A percentile compares a stretch with the other conserved stretches of the same genome.
Evolutionary conservation across 2,797 vertebrate species (phyloP).

Genomic region (Danio choprae): DNA sequence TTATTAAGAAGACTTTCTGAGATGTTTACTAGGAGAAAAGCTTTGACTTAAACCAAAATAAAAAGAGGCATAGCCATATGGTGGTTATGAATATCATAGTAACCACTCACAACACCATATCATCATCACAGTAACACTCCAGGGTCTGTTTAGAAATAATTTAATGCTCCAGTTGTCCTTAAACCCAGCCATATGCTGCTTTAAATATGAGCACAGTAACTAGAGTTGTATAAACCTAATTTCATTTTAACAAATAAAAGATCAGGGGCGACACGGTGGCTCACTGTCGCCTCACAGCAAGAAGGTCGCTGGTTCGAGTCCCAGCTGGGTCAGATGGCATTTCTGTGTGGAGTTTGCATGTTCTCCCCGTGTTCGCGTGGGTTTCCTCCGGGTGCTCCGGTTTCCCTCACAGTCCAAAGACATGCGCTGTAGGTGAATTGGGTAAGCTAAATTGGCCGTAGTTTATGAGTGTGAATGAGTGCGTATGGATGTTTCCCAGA

Average conservation of each 20-base stretch:
- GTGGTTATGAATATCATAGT: neutral
- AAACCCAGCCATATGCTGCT: slow-evolving; percentile 1
- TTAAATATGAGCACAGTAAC: neutral
- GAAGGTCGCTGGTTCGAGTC: no score
- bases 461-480: no score
- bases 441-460: no score
- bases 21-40: neutral
- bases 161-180: neutral
- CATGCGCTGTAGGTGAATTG: no score
- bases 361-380: no score
- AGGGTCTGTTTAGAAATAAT: neutral
- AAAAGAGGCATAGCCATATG: neutral
- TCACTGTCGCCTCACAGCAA: no score
- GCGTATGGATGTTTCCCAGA: no score
- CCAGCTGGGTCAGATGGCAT: no score
- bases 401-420: no score
- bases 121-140: neutral
- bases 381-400: no score
- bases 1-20: neutral
- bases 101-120: neutral
- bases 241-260: neutral
- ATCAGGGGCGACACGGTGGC: no score
- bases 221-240: neutral
- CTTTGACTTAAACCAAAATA: neutral
- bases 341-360: no score